phyloP scores from a whole-genome alignment of 92 coral and sea anemone genomes.

The Palythoa caribaeorum region DNA sequence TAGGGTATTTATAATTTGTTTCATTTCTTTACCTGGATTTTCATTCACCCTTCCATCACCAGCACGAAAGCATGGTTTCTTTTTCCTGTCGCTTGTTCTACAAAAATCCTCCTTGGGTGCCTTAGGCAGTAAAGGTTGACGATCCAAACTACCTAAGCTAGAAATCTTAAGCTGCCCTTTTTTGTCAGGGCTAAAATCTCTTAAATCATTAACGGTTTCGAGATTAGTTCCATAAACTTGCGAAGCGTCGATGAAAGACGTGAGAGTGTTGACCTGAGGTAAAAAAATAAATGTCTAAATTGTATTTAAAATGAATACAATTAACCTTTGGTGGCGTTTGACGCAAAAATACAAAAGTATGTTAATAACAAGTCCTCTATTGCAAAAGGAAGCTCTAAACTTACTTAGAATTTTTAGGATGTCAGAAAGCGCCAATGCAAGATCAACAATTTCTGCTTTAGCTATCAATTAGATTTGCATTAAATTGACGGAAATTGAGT shows the following conservation, averaged over 20 bases:
- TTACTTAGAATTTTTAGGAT: too few relatives aligned
- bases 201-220: constrained; percentile 27
- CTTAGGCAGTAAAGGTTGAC: constrained; percentile 35
- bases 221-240: constrained; percentile 68
- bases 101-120: not conserved
- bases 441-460: too few relatives aligned
- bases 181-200: constrained; percentile 38
- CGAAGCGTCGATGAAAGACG: constrained; percentile 70
- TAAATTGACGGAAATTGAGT: too few relatives aligned
- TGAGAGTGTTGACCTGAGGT: constrained; percentile 44
- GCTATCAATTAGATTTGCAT: too few relatives aligned
- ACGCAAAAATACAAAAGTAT: too few relatives aligned
- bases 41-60: constrained; percentile 74
- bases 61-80: constrained; percentile 56
- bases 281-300: too few relatives aligned
- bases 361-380: too few relatives aligned
- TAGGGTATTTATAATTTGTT: not conserved
- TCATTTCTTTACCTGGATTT: constrained; percentile 44
- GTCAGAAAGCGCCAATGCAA: too few relatives aligned
- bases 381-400: too few relatives aligned
- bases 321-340: too few relatives aligned
- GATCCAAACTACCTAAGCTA: not conserved
- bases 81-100: not conserved
- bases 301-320: too few relatives aligned
- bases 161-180: constrained; percentile 25